Conservation (phyloP, 2,888 invertebrate species). For the Campopleginae sp. region DNA sequence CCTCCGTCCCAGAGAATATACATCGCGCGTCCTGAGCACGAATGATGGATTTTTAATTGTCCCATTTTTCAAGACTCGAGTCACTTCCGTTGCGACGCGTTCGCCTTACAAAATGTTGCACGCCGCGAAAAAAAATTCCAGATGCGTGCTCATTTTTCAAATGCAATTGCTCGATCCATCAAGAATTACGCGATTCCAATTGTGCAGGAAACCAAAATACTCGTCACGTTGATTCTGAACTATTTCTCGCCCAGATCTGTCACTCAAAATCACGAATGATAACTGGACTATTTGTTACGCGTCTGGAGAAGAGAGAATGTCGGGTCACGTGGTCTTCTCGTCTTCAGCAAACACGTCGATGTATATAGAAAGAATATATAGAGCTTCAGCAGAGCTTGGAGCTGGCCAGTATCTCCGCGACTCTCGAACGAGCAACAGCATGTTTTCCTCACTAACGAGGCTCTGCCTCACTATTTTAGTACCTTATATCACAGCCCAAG, state of each 20-base stretch:
- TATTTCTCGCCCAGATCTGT: not conserved
- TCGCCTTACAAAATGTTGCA: not conserved
- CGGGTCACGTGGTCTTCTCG: not conserved
- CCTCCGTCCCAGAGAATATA: not conserved
- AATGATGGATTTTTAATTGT: not conserved
- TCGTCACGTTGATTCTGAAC: not conserved
- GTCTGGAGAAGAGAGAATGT: not conserved
- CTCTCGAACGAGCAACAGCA: conserved; percentile 51
- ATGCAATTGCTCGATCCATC: not conserved
- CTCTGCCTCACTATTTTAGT: conserved; percentile 61
- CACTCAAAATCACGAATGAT: not conserved
- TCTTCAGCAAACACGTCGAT: not conserved
- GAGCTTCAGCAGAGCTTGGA: not conserved
- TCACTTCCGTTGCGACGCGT: not conserved
- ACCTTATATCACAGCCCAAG: conserved; percentile 54
- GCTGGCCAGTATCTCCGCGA: conserved; percentile 54
- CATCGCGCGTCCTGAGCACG: not conserved
- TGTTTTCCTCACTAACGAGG: conserved; percentile 44
- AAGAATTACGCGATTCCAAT: not conserved
- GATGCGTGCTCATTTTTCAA: not conserved
- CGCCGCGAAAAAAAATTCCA: not conserved
- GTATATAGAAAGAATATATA: not conserved
- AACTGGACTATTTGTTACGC: not conserved
- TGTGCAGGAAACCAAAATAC: not conserved
- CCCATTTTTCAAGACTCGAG: not conserved